Evolutionary conservation across 2,113 vertebrate species (phyloP).

Genomic region (Mustela lutreola): DNA sequence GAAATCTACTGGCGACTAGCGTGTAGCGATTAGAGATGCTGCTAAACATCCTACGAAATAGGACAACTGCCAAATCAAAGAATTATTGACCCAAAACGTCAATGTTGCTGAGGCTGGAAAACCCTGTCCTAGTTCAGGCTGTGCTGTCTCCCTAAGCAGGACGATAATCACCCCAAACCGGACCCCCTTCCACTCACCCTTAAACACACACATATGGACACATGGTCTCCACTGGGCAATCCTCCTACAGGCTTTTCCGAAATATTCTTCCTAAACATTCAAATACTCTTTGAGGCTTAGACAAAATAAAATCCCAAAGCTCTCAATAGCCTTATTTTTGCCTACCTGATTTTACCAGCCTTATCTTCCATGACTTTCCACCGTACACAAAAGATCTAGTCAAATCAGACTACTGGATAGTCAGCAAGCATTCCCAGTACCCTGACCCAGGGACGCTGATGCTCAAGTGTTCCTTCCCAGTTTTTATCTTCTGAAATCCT

Average conservation of each 20-base stretch:
- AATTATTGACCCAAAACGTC: neutral
- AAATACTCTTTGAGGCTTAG: no score
- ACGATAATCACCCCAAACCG: accelerated
- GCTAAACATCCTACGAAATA: neutral
- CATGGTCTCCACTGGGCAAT: neutral
- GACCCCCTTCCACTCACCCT: neutral
- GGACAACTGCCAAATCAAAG: neutral
- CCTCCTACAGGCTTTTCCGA: neutral
- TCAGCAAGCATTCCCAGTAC: neutral
- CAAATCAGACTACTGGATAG: neutral
- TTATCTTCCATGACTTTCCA: neutral
- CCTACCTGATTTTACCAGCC: neutral
- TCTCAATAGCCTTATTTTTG: neutral
- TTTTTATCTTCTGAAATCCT: neutral
- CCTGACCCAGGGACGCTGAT: accelerated
- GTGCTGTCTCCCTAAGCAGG: accelerated
- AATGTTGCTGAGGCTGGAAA: accelerated
- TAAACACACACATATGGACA: no score
- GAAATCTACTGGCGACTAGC: neutral
- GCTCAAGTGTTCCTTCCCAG: neutral
- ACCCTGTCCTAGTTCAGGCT: no score
- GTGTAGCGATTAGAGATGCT: neutral
- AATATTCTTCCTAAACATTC: neutral
- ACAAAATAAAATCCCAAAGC: neutral
- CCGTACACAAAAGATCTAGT: accelerated